Base-by-base conservation (phyloP, 2,888 invertebrate species). In the Oscheius sp. region DNA sequence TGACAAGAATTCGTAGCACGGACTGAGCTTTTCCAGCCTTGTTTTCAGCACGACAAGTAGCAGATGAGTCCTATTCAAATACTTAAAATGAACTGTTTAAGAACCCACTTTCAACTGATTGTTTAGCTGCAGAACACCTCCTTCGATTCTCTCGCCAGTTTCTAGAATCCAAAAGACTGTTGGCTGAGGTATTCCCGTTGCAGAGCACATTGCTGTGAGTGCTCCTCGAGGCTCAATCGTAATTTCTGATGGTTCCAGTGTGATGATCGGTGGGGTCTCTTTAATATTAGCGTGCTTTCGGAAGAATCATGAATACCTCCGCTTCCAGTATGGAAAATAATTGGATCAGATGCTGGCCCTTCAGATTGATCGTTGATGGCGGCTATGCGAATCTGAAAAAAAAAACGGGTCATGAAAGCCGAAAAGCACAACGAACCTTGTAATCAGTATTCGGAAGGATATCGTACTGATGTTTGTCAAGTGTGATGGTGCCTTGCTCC, bases 361-460 rank as follows among this genome's bases (percentile, higher is more conserved):
- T 88, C 88, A 2, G 83, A 84, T 48, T 85, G 80, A 74, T 88
- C 88, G 57, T 88, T 88, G n/a, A 84, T 87, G 0, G 88, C 86
- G 7, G 87, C 82, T 50, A 88, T 77, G 4, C 85, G 75, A 11
- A 85, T 72, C 70, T 79, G 62, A 51, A 59, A n/a, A n/a, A n/a
- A n/a, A n/a, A n/a, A 9, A 9, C 48, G 2, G 7, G 13, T n/a
- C n/a, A 29, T 62, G 10, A 13, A 35, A 29, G 5, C 35, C 63
- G 29, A 21, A 21, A 21, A 21, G 21, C 21, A 21, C 21, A 21
- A 21, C 21, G 21, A 53, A 76, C 75, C 77, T 83, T 83, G 71
- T 84, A 84, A 13, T 82, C 77, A 13, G 84, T 86, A 68, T 86
- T 84, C 3, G 86, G 84, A 13, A 73, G 74, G 66, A 87, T 80